Evolutionary conservation across 2,888 invertebrate species (phyloP).

Genomic region (Apoda limacodes): DNA sequence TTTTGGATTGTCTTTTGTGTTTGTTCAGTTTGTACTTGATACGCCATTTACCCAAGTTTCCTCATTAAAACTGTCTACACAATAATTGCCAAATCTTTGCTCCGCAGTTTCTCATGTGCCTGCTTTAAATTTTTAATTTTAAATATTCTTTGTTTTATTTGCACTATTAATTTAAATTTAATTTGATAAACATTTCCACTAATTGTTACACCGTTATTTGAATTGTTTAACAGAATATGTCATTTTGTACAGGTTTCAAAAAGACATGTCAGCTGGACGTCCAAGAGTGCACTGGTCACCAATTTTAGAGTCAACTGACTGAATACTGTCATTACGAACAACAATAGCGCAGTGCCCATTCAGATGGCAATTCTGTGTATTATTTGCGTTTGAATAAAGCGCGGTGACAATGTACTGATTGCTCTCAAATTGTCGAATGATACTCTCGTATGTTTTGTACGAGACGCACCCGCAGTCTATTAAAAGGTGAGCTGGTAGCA

Average conservation of each 20-base stretch:
- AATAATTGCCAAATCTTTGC: too few relatives aligned
- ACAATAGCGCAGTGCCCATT: constrained; percentile 58
- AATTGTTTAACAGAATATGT: constrained; percentile 3
- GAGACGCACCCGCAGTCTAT: constrained; percentile 56
- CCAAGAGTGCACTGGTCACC: constrained; percentile 47
- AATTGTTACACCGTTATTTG: constrained; percentile 4
- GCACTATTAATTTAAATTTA: not conserved
- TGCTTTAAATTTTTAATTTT: not conserved
- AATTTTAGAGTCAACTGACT: constrained; percentile 46
- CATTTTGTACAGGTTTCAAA: constrained; percentile 9
- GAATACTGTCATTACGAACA: constrained; percentile 63
- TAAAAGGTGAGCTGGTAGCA: constrained; percentile 36
- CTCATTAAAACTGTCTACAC: too few relatives aligned
- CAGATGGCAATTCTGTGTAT: constrained; percentile 66
- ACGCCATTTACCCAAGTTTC: too few relatives aligned
- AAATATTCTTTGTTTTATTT: not conserved
- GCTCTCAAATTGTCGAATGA: constrained; percentile 70
- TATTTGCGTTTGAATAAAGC: constrained; percentile 67
- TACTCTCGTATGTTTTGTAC: constrained; percentile 62
- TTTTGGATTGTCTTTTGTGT: constrained; percentile 38
- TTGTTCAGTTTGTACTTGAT: constrained; percentile 33
- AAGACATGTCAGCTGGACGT: constrained; percentile 33
- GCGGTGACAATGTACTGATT: constrained; percentile 68
- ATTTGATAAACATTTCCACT: constrained; percentile 4
- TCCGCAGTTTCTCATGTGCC: too few relatives aligned